Evolutionary conservation across 2,113 vertebrate species (phyloP).

Genomic region (Plectropomus leopardus): DNA sequence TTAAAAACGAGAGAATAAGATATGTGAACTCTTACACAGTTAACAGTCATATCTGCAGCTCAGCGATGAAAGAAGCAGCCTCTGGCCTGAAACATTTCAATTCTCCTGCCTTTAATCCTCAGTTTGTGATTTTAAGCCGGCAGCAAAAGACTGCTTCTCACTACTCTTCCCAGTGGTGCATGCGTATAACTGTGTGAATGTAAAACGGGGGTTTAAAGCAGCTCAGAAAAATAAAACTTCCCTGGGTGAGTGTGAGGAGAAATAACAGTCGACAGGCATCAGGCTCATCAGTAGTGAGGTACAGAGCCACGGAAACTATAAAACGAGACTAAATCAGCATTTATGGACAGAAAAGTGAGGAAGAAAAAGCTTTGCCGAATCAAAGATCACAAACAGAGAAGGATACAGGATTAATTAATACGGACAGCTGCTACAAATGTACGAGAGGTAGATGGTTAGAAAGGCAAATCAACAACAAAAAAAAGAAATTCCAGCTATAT

Average conservation of each 20-base stretch:
- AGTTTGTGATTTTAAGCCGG: background rate
- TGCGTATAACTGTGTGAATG: background rate
- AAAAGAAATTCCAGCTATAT: constrained; percentile 33
- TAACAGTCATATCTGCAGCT: background rate
- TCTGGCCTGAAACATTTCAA: background rate
- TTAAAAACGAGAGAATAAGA: background rate
- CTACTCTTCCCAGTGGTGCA: background rate
- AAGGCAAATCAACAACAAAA: constrained; percentile 20
- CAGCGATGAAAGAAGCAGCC: background rate
- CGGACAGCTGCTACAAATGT: constrained; percentile 36
- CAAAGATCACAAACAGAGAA: constrained; percentile 10
- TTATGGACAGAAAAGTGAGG: background rate
- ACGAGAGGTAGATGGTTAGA: constrained; percentile 84
- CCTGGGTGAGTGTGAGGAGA: background rate
- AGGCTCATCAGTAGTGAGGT: constrained; percentile 11
- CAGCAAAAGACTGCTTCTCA: background rate
- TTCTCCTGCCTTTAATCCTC: background rate
- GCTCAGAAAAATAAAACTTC: background rate
- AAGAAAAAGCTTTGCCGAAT: background rate
- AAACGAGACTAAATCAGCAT: background rate
- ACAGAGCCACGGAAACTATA: constrained; percentile 14
- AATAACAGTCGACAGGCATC: background rate
- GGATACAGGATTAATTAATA: background rate
- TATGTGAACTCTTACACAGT: background rate
- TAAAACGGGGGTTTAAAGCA: constrained; percentile 8